Evolutionary conservation across 2,888 invertebrate species (phyloP).

Genomic region (Malthinus seriepunctatus): DNA sequence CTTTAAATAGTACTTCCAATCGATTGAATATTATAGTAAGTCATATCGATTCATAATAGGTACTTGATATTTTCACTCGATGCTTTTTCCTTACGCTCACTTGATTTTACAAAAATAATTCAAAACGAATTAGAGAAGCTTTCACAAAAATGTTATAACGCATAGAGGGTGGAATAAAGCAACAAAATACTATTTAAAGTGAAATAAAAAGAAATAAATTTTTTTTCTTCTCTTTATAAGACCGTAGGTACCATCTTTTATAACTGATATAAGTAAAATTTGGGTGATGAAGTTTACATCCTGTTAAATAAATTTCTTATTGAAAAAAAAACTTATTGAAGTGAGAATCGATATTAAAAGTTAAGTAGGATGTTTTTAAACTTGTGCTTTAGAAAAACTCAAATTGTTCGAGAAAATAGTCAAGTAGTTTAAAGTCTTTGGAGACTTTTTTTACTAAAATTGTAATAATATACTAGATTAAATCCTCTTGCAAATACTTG

Average conservation of each 20-base stretch:
- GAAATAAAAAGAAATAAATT: constrained; percentile 23
- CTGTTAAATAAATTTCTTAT: constrained; percentile 49
- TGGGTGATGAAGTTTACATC: constrained; percentile 45
- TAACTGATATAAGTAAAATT: no score
- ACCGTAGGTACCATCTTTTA: no score
- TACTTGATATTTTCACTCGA: constrained; percentile 44
- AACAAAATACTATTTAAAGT: constrained; percentile 13
- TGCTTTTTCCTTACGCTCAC: constrained; percentile 28
- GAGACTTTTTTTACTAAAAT: constrained; percentile 1
- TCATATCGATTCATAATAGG: constrained; percentile 10
- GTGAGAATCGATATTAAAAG: constrained; percentile 38
- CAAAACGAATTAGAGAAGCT: constrained; percentile 21
- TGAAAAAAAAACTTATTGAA: constrained; percentile 40
- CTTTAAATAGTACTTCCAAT: constrained; percentile 4
- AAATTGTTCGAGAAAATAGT: constrained; percentile 9
- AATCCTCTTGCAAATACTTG: constrained; percentile 25
- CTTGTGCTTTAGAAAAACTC: constrained; percentile 7
- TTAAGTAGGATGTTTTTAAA: constrained; percentile 20
- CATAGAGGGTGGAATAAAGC: constrained; percentile 5
- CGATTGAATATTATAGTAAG: constrained; percentile 7
- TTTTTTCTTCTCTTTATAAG: constrained; percentile 11
- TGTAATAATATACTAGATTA: constrained; percentile 19
- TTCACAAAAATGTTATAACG: background rate
- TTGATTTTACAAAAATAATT: constrained; percentile 31
- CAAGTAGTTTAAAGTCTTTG: constrained; percentile 1